Evolutionary conservation across 1,140 invertebrate species (phyloP).

Genomic region (Wasmannia auropunctata): DNA sequence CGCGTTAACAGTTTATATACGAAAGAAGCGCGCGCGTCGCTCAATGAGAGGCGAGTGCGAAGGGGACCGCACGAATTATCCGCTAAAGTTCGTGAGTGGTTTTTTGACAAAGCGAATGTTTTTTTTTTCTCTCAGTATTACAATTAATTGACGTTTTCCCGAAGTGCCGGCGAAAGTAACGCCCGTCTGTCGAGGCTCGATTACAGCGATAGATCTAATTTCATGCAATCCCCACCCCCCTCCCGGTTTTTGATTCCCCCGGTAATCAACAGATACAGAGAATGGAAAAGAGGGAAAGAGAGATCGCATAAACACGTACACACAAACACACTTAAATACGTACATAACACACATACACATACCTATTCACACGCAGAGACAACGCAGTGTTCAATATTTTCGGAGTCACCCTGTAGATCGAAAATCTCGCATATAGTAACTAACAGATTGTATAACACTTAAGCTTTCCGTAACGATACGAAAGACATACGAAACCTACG

Average conservation of each 20-base stretch:
- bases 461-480: slow-evolving; percentile 71
- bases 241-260: slow-evolving; percentile 58
- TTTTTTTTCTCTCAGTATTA: background rate
- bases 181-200: slow-evolving; percentile 60
- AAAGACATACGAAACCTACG: slow-evolving; percentile 74
- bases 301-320: slow-evolving; percentile 7
- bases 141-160: background rate
- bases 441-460: slow-evolving; percentile 73
- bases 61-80: background rate
- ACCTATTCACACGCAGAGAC: slow-evolving; percentile 27
- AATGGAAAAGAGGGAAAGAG: slow-evolving; percentile 38
- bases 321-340: background rate
- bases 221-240: slow-evolving; percentile 53
- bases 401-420: slow-evolving; percentile 71
- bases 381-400: slow-evolving; percentile 68
- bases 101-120: background rate
- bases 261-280: slow-evolving; percentile 45
- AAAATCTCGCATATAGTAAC: slow-evolving; percentile 71
- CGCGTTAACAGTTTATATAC: slow-evolving; percentile 10
- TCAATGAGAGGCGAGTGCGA: background rate
- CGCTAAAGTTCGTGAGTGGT: background rate
- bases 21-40: slow-evolving; percentile 1
- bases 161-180: slow-evolving; percentile 26
- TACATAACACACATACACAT: background rate
- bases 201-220: slow-evolving; percentile 46